Percentiles rank a stretch among this genome's conserved stretches.
Evolutionary conservation across 2,797 vertebrate species (phyloP).

Genomic region (Lagorchestes hirsutus): DNA sequence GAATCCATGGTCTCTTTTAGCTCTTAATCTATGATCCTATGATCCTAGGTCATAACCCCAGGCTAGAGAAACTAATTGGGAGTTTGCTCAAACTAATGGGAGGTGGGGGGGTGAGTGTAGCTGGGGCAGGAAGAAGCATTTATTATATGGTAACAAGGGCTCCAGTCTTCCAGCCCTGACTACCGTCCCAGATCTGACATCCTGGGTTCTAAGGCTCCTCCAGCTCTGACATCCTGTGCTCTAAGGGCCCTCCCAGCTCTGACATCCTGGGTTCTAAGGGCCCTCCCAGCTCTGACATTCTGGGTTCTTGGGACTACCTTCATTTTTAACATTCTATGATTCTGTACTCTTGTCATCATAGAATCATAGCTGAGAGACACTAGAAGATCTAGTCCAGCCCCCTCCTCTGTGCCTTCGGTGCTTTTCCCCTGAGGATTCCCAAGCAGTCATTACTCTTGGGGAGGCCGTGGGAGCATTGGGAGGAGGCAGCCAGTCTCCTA

Average conservation of each 20-base stretch:
- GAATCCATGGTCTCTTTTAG: not conserved
- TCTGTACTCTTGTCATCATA: not conserved
- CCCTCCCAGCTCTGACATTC: not conserved
- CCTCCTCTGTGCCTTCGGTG: not conserved
- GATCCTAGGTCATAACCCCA: not conserved
- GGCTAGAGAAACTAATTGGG: not conserved
- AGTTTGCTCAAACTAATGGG: no score
- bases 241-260: not conserved
- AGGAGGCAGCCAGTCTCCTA: not conserved
- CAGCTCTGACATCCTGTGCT: not conserved
- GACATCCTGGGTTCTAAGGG: not conserved
- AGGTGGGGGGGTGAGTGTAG: not conserved
- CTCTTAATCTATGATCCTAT: not conserved
- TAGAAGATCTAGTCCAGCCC: not conserved
- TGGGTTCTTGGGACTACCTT: not conserved
- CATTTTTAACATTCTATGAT: not conserved
- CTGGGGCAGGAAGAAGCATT: not conserved
- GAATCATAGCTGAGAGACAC: not conserved
- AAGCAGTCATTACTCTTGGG: not conserved
- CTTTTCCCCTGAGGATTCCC: not conserved
- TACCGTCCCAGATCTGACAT: not conserved
- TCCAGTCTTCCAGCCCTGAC: no score
- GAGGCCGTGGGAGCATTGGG: not conserved
- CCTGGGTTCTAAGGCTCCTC: not conserved
- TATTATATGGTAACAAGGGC: no score